Conservation (phyloP, 2,888 invertebrate genomes). For the Rhodophaea formosa region DNA sequence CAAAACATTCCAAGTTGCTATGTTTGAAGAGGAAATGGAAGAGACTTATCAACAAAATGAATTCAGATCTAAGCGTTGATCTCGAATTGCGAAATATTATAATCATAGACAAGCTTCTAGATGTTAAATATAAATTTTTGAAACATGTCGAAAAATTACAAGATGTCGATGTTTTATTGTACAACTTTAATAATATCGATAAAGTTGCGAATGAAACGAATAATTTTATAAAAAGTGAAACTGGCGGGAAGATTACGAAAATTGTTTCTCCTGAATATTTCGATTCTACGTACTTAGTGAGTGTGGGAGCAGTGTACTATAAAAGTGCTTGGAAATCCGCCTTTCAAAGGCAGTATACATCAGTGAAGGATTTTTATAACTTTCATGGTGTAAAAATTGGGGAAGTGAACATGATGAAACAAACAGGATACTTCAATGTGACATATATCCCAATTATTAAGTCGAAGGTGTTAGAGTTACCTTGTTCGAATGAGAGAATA, state of each 20-base stretch:
- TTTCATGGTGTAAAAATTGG: slow-evolving; percentile 32
- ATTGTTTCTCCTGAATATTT: slow-evolving; percentile 51
- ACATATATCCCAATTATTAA: slow-evolving; percentile 42
- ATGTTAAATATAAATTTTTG: slow-evolving; percentile 44
- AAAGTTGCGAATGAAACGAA: slow-evolving; percentile 44
- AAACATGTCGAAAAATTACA: slow-evolving; percentile 40
- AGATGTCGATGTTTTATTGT: slow-evolving; percentile 41
- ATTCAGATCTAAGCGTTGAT: slow-evolving; percentile 36
- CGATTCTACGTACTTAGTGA: slow-evolving; percentile 41
- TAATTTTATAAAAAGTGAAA: slow-evolving; percentile 35
- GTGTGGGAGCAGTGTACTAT: slow-evolving; percentile 54
- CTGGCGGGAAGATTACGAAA: slow-evolving; percentile 37
- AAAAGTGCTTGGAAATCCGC: slow-evolving; percentile 50
- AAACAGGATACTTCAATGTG: slow-evolving; percentile 47
- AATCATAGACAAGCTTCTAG: slow-evolving; percentile 45
- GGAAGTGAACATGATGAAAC: slow-evolving; percentile 59
- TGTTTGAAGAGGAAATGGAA: slow-evolving; percentile 51
- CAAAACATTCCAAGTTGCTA: slow-evolving; percentile 41
- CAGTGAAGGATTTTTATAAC: slow-evolving; percentile 41
- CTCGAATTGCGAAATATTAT: slow-evolving; percentile 46
- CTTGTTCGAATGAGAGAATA: slow-evolving; percentile 37
- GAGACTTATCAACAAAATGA: slow-evolving; percentile 41
- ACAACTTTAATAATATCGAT: slow-evolving; percentile 44
- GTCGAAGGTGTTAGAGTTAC: slow-evolving; percentile 54
- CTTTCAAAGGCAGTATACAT: slow-evolving; percentile 45